Percentiles rank a stretch among this genome's conserved stretches.
phyloP scores from a whole-genome alignment of 2,888 invertebrate genomes.

The Mallateleia sp. region DNA sequence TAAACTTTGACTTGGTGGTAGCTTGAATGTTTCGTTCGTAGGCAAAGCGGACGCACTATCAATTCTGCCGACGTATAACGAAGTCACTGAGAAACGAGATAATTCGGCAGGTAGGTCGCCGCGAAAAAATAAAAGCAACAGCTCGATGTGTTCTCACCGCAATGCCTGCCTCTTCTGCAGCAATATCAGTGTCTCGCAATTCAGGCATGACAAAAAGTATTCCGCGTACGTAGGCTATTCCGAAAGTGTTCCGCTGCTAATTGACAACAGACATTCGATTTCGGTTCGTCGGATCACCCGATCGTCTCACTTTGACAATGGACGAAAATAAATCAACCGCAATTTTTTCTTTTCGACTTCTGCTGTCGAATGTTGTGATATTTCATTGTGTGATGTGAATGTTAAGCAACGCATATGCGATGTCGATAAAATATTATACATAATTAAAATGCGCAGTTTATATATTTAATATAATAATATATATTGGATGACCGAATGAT shows the following conservation, averaged over 20 bases:
- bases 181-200: conserved; percentile 59
- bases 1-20: conserved; percentile 69
- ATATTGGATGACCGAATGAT: no score
- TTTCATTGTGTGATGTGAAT: no score
- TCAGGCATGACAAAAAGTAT: conserved; percentile 41
- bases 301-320: conserved; percentile 21
- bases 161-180: conserved; percentile 69
- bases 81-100: conserved; percentile 41
- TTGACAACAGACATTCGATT: conserved; percentile 51
- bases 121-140: conserved; percentile 61
- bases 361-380: no score
- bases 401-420: no score
- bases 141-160: conserved; percentile 57
- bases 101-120: conserved; percentile 52
- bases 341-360: no score
- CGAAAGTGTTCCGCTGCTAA: conserved; percentile 66
- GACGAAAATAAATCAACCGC: no score
- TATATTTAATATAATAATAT: no score
- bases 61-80: conserved; percentile 53
- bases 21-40: conserved; percentile 80
- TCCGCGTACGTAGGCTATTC: conserved; percentile 47
- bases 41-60: conserved; percentile 73
- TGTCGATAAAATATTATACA: no score
- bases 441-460: no score
- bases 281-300: conserved; percentile 32